A percentile compares a stretch with the other conserved stretches of the same genome.
Conservation (phyloP, 2,797 vertebrate species). For the Numenius phaeopus region DNA sequence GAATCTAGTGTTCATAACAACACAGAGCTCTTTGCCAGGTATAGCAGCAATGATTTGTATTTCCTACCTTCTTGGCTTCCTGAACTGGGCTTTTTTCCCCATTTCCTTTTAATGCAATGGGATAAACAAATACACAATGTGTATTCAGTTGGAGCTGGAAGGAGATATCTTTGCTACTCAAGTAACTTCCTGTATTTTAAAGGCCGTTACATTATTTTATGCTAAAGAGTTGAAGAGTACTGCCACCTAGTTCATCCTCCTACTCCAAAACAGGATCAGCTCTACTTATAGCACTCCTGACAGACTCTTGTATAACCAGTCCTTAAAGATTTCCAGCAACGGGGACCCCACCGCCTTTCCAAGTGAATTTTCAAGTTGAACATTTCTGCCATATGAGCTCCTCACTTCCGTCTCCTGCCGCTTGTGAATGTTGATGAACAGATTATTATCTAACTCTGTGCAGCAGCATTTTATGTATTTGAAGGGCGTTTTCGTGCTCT, state of each 20-base stretch:
- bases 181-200: slow-evolving; percentile 40
- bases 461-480: background rate
- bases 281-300: slow-evolving; percentile 69
- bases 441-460: slow-evolving; percentile 25
- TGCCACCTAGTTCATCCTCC: slow-evolving; percentile 71
- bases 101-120: background rate
- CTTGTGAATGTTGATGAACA: slow-evolving; percentile 38
- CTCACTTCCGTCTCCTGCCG: slow-evolving; percentile 30
- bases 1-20: background rate
- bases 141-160: background rate
- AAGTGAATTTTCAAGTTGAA: slow-evolving; percentile 31
- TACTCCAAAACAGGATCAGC: slow-evolving; percentile 47
- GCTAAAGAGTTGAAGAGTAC: slow-evolving; percentile 52
- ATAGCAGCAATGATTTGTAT: background rate
- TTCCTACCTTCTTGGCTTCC: background rate
- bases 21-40: background rate
- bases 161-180: slow-evolving; percentile 2
- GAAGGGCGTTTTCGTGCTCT: background rate
- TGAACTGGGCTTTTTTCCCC: background rate
- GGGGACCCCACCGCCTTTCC: background rate
- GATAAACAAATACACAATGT: background rate
- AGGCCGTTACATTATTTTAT: slow-evolving; percentile 26
- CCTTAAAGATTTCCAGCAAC: slow-evolving; percentile 41
- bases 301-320: slow-evolving; percentile 71
- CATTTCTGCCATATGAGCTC: slow-evolving; percentile 38